These are phyloP conservation scores for Centrocercus urophasianus DNA, from an alignment of 2,113 vertebrate species.

Conservation along the genomic window DNA sequence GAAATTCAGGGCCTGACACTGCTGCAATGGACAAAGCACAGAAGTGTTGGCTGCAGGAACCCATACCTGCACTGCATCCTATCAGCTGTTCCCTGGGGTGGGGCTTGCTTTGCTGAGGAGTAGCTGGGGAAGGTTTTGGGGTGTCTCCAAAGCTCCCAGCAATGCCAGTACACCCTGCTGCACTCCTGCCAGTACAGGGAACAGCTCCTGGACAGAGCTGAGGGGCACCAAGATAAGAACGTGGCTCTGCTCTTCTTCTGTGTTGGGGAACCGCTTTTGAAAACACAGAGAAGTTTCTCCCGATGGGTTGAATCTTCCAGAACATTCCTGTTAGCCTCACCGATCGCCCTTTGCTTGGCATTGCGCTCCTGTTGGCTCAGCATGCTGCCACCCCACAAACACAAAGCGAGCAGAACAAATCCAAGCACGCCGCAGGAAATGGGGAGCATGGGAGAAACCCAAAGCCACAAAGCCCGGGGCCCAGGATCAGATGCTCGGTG, in stretches of 20 bases:
- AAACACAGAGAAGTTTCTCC: not conserved
- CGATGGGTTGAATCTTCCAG: not conserved
- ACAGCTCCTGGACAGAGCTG: not conserved
- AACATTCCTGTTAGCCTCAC: not conserved
- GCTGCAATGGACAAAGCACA: fast-evolving
- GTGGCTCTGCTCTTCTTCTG: not conserved
- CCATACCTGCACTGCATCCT: not conserved
- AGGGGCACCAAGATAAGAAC: fast-evolving
- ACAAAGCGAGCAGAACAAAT: not conserved
- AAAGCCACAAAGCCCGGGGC: not conserved
- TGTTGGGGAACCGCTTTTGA: not conserved
- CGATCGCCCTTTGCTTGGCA: not conserved
- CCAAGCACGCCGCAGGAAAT: not conserved
- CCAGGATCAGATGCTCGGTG: slow-evolving; percentile 26
- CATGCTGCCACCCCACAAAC: not conserved
- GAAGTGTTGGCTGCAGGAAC: not conserved
- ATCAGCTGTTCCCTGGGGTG: not conserved
- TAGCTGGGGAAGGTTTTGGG: not conserved
- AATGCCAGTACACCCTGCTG: not conserved
- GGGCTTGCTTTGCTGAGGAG: not conserved
- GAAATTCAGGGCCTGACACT: fast-evolving
- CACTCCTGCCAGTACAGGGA: not conserved
- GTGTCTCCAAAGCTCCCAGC: fast-evolving
- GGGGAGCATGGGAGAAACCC: not conserved
- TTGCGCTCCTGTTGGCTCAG: fast-evolving